Evolutionary conservation across 2,797 vertebrate genomes (phyloP).

Genomic region (Diglossa cyanea): DNA sequence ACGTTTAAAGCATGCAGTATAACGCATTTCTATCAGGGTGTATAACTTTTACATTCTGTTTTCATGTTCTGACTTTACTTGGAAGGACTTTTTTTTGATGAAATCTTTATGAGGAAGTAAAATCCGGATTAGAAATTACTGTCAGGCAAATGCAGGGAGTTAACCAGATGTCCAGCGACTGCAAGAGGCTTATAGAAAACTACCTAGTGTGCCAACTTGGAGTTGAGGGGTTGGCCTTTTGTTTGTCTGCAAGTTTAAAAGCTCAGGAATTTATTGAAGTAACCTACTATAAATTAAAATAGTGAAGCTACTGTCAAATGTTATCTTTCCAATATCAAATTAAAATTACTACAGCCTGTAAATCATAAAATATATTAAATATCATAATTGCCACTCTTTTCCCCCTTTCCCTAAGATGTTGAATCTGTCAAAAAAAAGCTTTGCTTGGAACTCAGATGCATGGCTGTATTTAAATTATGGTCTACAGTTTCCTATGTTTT

Average conservation of each 20-base stretch:
- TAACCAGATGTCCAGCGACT: background rate
- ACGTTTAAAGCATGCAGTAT: background rate
- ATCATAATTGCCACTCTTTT: background rate
- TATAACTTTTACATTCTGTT: background rate
- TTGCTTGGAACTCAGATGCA: background rate
- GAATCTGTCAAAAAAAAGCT: background rate
- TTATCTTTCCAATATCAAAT: background rate
- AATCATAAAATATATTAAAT: background rate
- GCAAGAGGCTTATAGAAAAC: background rate
- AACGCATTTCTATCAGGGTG: rapidly evolving
- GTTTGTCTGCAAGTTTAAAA: background rate
- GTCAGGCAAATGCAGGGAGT: background rate
- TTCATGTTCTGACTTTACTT: background rate
- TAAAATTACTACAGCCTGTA: background rate
- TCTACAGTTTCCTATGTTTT: background rate
- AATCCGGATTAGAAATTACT: background rate
- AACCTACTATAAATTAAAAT: background rate
- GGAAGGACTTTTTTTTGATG: background rate
- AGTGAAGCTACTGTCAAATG: background rate
- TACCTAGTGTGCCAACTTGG: background rate
- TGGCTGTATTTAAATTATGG: background rate
- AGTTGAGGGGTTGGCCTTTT: background rate
- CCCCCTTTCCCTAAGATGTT: background rate
- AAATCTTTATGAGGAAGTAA: background rate
- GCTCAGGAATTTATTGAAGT: background rate